Conservation (phyloP, 2,797 vertebrate genomes). For the Halcyon badia region DNA sequence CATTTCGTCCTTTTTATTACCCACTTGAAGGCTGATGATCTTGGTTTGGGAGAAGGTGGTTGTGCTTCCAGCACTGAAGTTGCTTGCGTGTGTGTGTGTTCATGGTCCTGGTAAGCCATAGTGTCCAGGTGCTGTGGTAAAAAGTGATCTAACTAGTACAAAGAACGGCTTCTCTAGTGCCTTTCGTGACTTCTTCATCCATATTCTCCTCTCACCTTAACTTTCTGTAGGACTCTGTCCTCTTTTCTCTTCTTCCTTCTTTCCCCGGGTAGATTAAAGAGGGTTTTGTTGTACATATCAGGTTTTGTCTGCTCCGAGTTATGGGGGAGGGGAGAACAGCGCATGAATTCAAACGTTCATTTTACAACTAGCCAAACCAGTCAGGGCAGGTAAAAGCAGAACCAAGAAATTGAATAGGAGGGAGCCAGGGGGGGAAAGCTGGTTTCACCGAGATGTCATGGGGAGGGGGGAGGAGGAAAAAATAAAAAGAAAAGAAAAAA, state of each 20-base stretch:
- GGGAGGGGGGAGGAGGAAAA: neutral
- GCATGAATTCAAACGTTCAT: slow-evolving; percentile 90
- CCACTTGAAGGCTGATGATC: slow-evolving; percentile 76
- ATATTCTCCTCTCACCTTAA: neutral
- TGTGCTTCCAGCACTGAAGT: slow-evolving; percentile 72
- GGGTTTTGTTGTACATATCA: slow-evolving; percentile 86
- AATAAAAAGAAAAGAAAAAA: neutral
- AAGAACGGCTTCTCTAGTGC: neutral
- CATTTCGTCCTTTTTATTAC: slow-evolving; percentile 54
- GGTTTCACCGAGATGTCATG: neutral
- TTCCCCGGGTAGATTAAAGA: slow-evolving; percentile 65
- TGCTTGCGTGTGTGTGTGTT: neutral
- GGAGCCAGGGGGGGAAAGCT: slow-evolving; percentile 78
- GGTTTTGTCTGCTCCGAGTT: slow-evolving; percentile 85
- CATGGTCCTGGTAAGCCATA: slow-evolving; percentile 36
- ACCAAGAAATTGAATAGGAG: slow-evolving; percentile 55
- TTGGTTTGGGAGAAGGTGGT: slow-evolving; percentile 81
- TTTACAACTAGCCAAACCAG: slow-evolving; percentile 95
- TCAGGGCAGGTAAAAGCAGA: slow-evolving; percentile 93
- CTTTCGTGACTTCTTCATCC: neutral
- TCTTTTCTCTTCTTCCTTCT: slow-evolving; percentile 43
- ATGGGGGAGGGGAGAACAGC: slow-evolving; percentile 80
- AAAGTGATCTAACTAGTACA: neutral
- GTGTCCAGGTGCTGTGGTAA: slow-evolving; percentile 45
- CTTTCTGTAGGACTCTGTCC: slow-evolving; percentile 1